Evolutionary conservation across 2,797 vertebrate species (phyloP).

Genomic region (Falco biarmicus): DNA sequence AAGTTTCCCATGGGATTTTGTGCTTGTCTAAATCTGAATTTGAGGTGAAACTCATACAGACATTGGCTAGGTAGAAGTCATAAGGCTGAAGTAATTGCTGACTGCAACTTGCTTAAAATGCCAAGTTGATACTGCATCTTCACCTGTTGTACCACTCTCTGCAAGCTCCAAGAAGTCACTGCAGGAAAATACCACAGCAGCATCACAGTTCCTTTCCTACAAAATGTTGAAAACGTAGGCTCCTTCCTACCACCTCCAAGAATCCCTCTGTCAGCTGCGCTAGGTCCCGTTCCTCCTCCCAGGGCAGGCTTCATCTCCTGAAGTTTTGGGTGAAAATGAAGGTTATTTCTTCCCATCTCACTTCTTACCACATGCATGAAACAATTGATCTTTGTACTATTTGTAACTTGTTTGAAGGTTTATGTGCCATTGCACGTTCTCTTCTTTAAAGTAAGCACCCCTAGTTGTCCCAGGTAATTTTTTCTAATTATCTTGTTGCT

Average conservation of each 20-base stretch:
- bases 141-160: fast-evolving
- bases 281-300: neutral
- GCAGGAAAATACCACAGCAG: neutral
- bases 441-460: neutral
- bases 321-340: neutral
- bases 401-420: neutral
- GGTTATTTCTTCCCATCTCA: neutral
- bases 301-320: neutral
- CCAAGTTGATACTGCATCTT: neutral
- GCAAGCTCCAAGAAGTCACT: neutral
- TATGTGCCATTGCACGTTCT: neutral
- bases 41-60: neutral
- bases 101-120: neutral
- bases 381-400: fast-evolving
- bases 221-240: neutral
- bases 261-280: neutral
- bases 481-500: neutral
- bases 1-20: neutral
- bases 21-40: neutral
- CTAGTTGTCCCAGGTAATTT: neutral
- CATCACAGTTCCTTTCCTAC: neutral
- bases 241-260: neutral
- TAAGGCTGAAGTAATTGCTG: neutral
- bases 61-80: neutral
- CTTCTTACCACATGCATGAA: neutral